Conservation (phyloP, 2,888 invertebrate genomes). For the Pimpla rufipes region DNA sequence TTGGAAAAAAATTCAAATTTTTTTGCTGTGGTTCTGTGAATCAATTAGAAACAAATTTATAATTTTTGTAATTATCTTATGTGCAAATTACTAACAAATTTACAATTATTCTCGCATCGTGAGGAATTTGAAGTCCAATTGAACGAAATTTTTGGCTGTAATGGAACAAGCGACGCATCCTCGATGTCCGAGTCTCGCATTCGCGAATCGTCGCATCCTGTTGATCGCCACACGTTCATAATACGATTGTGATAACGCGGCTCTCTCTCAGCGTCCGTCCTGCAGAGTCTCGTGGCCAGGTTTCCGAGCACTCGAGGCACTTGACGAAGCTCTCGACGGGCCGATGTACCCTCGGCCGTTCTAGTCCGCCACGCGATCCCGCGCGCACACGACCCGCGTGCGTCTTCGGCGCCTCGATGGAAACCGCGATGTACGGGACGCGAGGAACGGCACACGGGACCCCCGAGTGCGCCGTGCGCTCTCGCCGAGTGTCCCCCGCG, state of each 20-base stretch:
- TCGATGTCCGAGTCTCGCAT: neutral
- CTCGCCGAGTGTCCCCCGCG: neutral
- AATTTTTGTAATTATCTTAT: too few relatives aligned
- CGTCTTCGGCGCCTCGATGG: slow-evolving; percentile 18
- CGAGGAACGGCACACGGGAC: neutral
- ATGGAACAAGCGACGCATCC: too few relatives aligned
- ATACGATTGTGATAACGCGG: slow-evolving; percentile 37
- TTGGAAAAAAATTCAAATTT: too few relatives aligned
- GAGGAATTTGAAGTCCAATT: too few relatives aligned
- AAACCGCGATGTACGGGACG: slow-evolving; percentile 38
- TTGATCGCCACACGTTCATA: neutral
- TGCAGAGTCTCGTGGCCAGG: neutral
- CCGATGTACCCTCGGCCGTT: slow-evolving; percentile 48
- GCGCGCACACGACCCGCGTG: slow-evolving; percentile 21
- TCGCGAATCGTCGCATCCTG: slow-evolving; percentile 2
- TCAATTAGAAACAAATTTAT: too few relatives aligned
- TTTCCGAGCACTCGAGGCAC: slow-evolving; percentile 34
- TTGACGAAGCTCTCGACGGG: slow-evolving; percentile 51
- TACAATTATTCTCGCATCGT: too few relatives aligned
- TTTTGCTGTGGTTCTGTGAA: too few relatives aligned
- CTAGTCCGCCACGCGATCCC: slow-evolving; percentile 11
- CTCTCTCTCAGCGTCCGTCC: slow-evolving; percentile 44
- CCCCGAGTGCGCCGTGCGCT: slow-evolving; percentile 1
- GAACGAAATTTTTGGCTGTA: too few relatives aligned
- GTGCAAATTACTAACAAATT: too few relatives aligned